Conservation (phyloP, 1,140 invertebrate genomes). For the Eurosta solidaginis region DNA sequence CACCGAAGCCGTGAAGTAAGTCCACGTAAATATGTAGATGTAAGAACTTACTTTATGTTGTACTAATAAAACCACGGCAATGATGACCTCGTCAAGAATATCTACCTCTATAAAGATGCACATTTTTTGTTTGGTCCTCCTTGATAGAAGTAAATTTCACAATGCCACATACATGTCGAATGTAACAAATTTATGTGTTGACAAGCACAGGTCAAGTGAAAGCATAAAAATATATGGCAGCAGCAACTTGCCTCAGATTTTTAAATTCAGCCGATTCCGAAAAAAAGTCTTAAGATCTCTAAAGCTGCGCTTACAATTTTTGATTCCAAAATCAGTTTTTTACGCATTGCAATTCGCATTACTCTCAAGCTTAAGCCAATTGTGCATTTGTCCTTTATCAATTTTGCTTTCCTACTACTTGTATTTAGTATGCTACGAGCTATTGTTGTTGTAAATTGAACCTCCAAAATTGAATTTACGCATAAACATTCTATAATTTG, state of each 20-base stretch:
- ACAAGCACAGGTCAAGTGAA: conserved; percentile 57
- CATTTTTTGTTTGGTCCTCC: no score
- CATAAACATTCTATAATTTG: conserved; percentile 18
- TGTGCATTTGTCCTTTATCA: neutral
- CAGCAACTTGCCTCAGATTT: neutral
- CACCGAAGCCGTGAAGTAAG: no score
- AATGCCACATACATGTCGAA: conserved; percentile 53
- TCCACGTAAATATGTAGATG: no score
- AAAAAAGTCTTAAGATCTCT: neutral
- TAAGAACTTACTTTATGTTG: no score
- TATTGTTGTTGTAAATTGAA: neutral
- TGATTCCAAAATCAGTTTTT: neutral
- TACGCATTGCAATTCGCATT: neutral
- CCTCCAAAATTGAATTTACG: conserved; percentile 8
- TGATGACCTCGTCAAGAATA: no score
- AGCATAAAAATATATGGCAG: conserved; percentile 36
- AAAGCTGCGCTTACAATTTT: neutral
- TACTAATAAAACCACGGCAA: no score
- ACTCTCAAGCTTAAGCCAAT: conserved; percentile 11
- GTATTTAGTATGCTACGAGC: neutral
- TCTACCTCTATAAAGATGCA: no score
- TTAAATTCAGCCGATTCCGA: neutral
- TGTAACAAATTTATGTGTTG: conserved; percentile 43
- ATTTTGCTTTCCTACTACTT: neutral
- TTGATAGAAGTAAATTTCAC: conserved; percentile 27